Evolutionary conservation across 2,888 invertebrate species (phyloP), one percentile per base, ranked within the genome.

Genomic region (Lasioglossum morio): DNA sequence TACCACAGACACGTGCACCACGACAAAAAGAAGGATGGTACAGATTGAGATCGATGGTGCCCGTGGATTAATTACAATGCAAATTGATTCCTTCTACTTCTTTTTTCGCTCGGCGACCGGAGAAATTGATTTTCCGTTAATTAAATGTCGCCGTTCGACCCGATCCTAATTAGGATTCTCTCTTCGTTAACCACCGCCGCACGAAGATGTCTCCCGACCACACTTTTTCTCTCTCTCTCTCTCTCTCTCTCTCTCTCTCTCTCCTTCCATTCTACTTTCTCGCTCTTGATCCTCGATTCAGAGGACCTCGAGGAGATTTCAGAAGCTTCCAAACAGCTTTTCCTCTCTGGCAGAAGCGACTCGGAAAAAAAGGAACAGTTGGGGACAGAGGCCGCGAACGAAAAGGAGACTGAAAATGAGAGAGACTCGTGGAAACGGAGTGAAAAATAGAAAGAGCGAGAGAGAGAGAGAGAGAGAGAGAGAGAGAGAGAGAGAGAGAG

Each of bases 91-190:
- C 78, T 66, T 43, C 53, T 69, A 82, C 77, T 72, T 74, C 75
- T 79, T 73, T 70, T 7, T 37, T 63, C 4, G 1, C 40, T 34
- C 4, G 46, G 30, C 43, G 78, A 46, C 48, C 8, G 16, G 14
- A 74, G 72, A 87, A 87, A 87, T 87, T 83, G 86, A 87, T 87
- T 87, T 86, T 79, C 79, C 87, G 83, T 87, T 86, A 86, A 87
- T 87, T 86, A 87, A 87, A 87, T 82, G 86, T 87, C 87, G 83
- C 74, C 80, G 78, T 78, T 82, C 79, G 74, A 77, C 69, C 75
- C 78, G 86, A 81, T 79, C 79, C 86, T 86, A 87, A 87, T 87
- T 87, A 87, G 82, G 87, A 83, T 82, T 87, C 86, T 57, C 78
- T 85, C 69, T 77, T 79, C 81, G 85, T 85, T 81, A 86, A 74